Evolutionary conservation across 1,140 invertebrate genomes (phyloP), one percentile per base, ranked within the genome.

Genomic region (Pissodes strobi): DNA sequence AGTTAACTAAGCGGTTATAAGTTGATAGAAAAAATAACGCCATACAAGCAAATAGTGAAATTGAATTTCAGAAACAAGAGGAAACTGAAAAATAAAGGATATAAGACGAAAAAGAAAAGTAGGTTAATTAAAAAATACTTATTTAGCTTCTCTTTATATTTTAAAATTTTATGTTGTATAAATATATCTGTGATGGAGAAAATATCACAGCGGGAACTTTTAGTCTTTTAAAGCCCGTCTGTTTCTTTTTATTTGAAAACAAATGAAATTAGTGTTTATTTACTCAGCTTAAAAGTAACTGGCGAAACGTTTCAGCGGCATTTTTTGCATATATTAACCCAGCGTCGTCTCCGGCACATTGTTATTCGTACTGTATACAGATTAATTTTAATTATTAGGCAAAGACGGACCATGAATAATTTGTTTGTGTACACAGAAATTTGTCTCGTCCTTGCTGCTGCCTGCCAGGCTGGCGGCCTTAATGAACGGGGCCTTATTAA

Each of bases 321-420:
- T 62, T 62, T 64, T 56, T 64, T 23, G 61, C 61, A 64, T 64
- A 64, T 52, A 64, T 64, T 64, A 64, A 64, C 41, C 58, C 30
- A 43, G 25, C 37, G 58, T 8, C 45, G 19, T 41, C 58, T n/a
- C 1, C n/a, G 23, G 23, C 61, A 34, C 61, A 64, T 64, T 64
- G 61, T 64, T 64, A 64, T 64, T 64, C 61, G 49, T 56, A 52
- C 61, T 64, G 61, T 64, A 56, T 64, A 64, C 52, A 64, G 61
- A 64, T 64, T 64, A 64, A 64, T 64, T 64, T 64, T 64, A 64
- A 64, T 64, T 64, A 64, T 64, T 64, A 53, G 61, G 43, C 61
- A 64, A 64, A 53, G 61, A 55, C 61, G 61, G 61, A 64, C 61
- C 52, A 64, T 64, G 61, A 64, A 64, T 64, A 64, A 64, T 64